Percentiles rank a stretch among this genome's conserved stretches.
phyloP scores from a whole-genome alignment of 2,888 invertebrate species.

The Chrysolina oricalcia region DNA sequence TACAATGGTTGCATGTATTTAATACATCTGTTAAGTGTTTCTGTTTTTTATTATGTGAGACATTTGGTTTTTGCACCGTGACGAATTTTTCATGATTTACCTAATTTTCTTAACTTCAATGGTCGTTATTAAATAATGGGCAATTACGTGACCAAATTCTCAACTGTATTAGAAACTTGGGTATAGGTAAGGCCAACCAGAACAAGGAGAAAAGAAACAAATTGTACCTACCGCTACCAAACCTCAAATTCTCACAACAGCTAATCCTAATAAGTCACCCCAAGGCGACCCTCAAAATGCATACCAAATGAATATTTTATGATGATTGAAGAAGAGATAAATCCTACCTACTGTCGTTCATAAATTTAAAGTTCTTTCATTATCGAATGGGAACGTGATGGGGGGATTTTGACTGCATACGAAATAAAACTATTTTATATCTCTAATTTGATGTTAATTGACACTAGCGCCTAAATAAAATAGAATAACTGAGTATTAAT shows the following conservation, averaged over 20 bases:
- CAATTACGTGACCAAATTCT: too few relatives aligned
- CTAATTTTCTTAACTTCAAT: too few relatives aligned
- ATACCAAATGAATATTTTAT: constrained; percentile 41
- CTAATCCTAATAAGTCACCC: constrained; percentile 11
- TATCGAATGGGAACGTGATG: constrained; percentile 1
- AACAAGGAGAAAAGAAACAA: not conserved
- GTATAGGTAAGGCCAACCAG: too few relatives aligned
- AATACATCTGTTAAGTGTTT: too few relatives aligned
- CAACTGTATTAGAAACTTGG: too few relatives aligned
- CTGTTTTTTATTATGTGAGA: too few relatives aligned
- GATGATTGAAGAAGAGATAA: constrained; percentile 40
- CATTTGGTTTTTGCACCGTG: too few relatives aligned
- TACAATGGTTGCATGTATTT: too few relatives aligned
- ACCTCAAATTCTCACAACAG: constrained; percentile 7
- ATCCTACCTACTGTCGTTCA: constrained; percentile 38
- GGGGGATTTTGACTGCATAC: not conserved
- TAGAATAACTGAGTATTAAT: too few relatives aligned
- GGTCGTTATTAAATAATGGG: too few relatives aligned
- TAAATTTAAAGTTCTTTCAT: constrained; percentile 38
- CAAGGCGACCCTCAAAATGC: not conserved
- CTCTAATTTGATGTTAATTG: not conserved
- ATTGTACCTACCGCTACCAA: not conserved
- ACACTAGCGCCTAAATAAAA: not conserved
- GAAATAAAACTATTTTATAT: too few relatives aligned
- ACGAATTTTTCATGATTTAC: too few relatives aligned